A percentile compares a stretch with the other conserved stretches of the same genome.
Evolutionary conservation across 2,888 invertebrate genomes (phyloP).

Genomic region (Abrostola tripartita): DNA sequence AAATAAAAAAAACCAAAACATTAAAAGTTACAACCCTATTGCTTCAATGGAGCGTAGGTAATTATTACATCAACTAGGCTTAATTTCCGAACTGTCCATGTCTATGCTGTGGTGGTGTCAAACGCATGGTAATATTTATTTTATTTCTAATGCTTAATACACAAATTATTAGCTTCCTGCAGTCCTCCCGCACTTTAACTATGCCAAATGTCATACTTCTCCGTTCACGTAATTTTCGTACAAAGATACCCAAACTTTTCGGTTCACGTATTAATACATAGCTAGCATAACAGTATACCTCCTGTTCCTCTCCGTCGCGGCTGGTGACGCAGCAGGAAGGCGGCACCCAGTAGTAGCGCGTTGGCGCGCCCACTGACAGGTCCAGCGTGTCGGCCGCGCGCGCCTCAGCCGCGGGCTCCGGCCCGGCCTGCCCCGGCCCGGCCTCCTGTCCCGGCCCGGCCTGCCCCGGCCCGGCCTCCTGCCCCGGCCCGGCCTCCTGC

Average conservation of each 20-base stretch:
- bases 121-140: too few species aligned
- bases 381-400: conserved; percentile 64
- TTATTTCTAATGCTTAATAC: too few species aligned
- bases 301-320: neutral
- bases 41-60: too few species aligned
- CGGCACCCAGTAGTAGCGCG: conserved; percentile 76
- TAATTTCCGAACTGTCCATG: too few species aligned
- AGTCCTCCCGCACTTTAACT: too few species aligned
- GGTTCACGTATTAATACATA: neutral
- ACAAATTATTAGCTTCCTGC: too few species aligned
- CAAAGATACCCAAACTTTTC: neutral
- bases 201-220: too few species aligned
- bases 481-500: conserved; percentile 29
- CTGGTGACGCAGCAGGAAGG: conserved; percentile 71
- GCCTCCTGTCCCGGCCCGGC: conserved; percentile 17
- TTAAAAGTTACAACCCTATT: too few species aligned
- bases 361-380: conserved; percentile 75
- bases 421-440: conserved; percentile 7
- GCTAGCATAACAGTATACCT: conserved; percentile 14
- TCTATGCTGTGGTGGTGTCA: too few species aligned
- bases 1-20: too few species aligned
- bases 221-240: too few species aligned
- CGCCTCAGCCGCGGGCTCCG: conserved; percentile 21
- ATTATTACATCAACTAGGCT: too few species aligned
- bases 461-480: conserved; percentile 37